These are phyloP conservation scores for Scaptomyza cyrtandrae DNA, from an alignment of 2,888 invertebrate species.

Conservation along the genomic window DNA sequence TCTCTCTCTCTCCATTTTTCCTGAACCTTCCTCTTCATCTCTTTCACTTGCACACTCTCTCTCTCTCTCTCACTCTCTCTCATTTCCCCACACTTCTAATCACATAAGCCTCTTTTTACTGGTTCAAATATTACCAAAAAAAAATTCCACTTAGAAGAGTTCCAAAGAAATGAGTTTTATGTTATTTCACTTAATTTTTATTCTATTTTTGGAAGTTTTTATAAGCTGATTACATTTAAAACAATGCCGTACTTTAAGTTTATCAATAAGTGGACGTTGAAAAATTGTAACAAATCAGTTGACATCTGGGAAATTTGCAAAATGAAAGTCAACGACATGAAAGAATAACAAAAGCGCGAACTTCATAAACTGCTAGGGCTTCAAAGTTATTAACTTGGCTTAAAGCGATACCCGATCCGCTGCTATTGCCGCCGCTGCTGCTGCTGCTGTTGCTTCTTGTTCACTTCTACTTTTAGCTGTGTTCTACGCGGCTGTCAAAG, in stretches of 20 bases:
- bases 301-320: conserved; percentile 48
- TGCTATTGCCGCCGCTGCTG: not conserved
- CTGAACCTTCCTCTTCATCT: too few relatives aligned
- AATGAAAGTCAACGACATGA: conserved; percentile 66
- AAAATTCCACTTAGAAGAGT: not conserved
- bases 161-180: not conserved
- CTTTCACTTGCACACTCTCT: too few relatives aligned
- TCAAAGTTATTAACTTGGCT: conserved; percentile 73
- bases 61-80: too few relatives aligned
- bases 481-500: conserved; percentile 34
- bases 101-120: too few relatives aligned
- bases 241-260: not conserved
- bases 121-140: not conserved
- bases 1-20: too few relatives aligned
- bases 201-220: not conserved
- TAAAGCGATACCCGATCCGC: conserved; percentile 71
- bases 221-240: not conserved
- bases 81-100: too few relatives aligned
- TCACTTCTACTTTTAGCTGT: not conserved
- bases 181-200: not conserved
- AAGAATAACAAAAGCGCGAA: conserved; percentile 63
- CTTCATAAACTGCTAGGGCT: conserved; percentile 76
- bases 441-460: not conserved
- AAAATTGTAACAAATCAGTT: conserved; percentile 37
- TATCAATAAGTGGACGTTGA: not conserved